Evolutionary conservation across 1,140 invertebrate genomes (phyloP), one percentile per base, ranked within the genome.

Genomic region (Stegodyphus mimosarum): DNA sequence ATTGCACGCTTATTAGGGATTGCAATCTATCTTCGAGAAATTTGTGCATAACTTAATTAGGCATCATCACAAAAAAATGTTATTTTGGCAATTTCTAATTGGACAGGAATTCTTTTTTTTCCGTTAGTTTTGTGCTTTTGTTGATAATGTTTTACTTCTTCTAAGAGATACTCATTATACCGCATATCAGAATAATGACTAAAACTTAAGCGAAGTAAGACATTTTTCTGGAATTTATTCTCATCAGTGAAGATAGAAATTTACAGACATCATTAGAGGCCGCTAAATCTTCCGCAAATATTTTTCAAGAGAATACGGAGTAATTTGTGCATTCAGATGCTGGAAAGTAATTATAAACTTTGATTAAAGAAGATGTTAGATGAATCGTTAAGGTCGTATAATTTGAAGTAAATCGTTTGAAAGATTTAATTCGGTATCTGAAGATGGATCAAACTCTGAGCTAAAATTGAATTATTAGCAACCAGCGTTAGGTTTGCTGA

Each of bases 341-440:
- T 51, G 10, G 75, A 52, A 77, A 77, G 75, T 77, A 77, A 77
- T 77, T 77, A 77, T 77, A 77, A 77, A 77, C 67, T 77, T 77
- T 77, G 60, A 77, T 77, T 66, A 77, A 17, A 17, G n/a, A 66
- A 55, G 67, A 77, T 60, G 67, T 77, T 77, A 77, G 67, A 51
- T 52, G 75, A 33, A 52, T 67, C 75, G 67, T 77, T 77, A 66
- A 67, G 66, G 67, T 15, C 13, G 15, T 5, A 33, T 33, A 18
- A 13, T 9, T 50, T 10, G 17, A 67, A 67, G 49, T 66, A 67
- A 77, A 67, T 66, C 60, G 60, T 77, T 77, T 67, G 17, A 51
- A 17, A 74, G 70, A n/a, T 51, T 72, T 72, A n/a, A 52, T 51
- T 72, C 52, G 11, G 52, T 33, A 33, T 63, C 53, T 75, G 48